Percentiles rank a stretch among this genome's conserved stretches.
These are phyloP conservation scores for Actinostola sp. DNA, from an alignment of 92 coral and sea anemone genomes.

Conservation along the genomic window DNA sequence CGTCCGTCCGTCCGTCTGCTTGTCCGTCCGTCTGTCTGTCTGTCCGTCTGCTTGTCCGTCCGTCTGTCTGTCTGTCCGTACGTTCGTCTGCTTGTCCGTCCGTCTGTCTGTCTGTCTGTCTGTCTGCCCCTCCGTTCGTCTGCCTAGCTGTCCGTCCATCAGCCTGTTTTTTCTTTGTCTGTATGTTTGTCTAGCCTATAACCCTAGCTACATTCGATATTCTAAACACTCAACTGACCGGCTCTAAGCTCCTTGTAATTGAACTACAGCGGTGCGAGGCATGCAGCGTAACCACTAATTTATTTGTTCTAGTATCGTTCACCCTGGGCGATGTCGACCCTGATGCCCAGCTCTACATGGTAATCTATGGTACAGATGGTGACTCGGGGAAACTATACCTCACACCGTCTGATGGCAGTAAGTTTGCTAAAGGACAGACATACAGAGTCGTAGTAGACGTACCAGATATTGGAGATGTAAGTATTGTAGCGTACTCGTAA, in stretches of 20 bases:
- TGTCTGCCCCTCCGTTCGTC: too few species aligned
- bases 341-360: slow-evolving; percentile 73
- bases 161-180: background rate
- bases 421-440: slow-evolving; percentile 71
- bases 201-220: too few species aligned
- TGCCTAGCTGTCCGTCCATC: too few species aligned
- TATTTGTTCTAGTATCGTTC: slow-evolving; percentile 18
- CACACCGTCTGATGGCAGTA: slow-evolving; percentile 75
- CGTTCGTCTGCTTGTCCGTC: background rate
- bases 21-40: background rate
- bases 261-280: too few species aligned
- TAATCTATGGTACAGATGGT: slow-evolving; percentile 70
- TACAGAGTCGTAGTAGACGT: slow-evolving; percentile 72
- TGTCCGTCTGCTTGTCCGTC: background rate
- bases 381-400: slow-evolving; percentile 81
- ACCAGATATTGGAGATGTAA: slow-evolving; percentile 78
- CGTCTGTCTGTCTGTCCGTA: background rate
- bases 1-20: too few species aligned
- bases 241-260: too few species aligned
- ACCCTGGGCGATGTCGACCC: slow-evolving; percentile 87
- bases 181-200: background rate
- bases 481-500: background rate
- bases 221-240: too few species aligned
- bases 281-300: too few species aligned
- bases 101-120: too few species aligned